Conservation (phyloP, 2,113 vertebrate genomes). For the Tyrannus savana region DNA sequence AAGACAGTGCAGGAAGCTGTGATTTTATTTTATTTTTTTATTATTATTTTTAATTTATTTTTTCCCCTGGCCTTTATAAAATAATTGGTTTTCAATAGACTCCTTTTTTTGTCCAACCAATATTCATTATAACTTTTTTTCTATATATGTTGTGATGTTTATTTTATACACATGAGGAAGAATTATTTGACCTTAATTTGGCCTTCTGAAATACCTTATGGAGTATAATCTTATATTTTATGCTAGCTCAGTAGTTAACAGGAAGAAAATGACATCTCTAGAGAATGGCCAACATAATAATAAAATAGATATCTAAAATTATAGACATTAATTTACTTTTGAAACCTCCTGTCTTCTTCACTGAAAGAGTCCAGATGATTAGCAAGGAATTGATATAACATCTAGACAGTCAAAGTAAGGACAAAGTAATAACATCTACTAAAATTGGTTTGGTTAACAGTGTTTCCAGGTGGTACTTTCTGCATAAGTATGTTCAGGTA, state of each 20-base stretch:
- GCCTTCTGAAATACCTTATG: neutral
- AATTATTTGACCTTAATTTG: neutral
- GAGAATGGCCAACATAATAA: neutral
- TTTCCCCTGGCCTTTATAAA: neutral
- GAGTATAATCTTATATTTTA: neutral
- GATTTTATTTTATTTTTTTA: neutral
- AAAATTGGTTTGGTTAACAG: neutral
- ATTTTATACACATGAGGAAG: neutral
- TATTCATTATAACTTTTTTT: neutral
- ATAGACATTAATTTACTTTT: neutral
- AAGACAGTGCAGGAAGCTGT: neutral
- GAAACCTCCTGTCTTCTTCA: neutral
- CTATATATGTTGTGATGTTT: neutral
- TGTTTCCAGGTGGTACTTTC: neutral
- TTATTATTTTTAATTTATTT: neutral
- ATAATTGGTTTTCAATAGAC: neutral
- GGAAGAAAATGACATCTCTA: neutral
- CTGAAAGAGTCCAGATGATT: neutral
- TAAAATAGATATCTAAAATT: neutral
- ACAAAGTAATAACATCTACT: neutral
- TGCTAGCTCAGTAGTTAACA: neutral
- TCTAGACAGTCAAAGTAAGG: neutral
- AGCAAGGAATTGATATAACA: neutral
- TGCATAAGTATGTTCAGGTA: neutral
- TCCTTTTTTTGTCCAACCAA: neutral